Percentiles rank a stretch among this genome's conserved stretches.
These are phyloP conservation scores for Noturus placidus DNA, from an alignment of 2,113 vertebrate species.

Conservation along the genomic window DNA sequence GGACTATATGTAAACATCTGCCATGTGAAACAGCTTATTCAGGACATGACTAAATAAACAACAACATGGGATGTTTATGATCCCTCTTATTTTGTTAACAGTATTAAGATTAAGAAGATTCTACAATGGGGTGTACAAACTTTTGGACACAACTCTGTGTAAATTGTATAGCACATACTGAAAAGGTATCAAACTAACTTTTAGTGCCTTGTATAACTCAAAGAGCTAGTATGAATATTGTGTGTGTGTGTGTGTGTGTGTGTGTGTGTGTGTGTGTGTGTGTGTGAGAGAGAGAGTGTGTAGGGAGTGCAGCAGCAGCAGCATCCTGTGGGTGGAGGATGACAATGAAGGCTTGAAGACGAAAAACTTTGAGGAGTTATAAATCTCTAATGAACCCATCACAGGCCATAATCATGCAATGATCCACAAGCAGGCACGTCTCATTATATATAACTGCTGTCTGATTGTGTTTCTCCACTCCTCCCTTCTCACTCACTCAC, in stretches of 20 bases:
- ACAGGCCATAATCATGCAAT: conserved; percentile 78
- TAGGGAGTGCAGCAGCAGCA: conserved; percentile 29
- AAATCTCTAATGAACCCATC: conserved; percentile 77
- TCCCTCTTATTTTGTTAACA: too few species aligned
- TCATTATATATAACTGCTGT: conserved; percentile 76
- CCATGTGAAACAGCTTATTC: too few species aligned
- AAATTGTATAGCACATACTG: not conserved
- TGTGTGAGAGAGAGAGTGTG: not conserved
- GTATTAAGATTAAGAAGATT: too few species aligned
- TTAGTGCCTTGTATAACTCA: not conserved
- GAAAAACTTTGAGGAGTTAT: conserved; percentile 69
- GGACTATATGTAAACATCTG: too few species aligned
- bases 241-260: not conserved
- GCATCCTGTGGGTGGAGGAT: conserved; percentile 12
- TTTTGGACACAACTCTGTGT: too few species aligned
- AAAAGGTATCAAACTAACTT: not conserved
- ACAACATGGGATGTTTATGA: too few species aligned
- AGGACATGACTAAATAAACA: too few species aligned
- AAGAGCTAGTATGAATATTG: not conserved
- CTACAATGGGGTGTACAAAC: too few species aligned
- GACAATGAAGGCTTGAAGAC: conserved; percentile 46
- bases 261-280: conserved; percentile 28
- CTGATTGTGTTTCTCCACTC: conserved; percentile 88
- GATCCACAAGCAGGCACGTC: conserved; percentile 68
- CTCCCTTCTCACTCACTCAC: conserved; percentile 58